Conservation (phyloP, 2,113 vertebrate genomes). For the Phyllopteryx taeniolatus region DNA sequence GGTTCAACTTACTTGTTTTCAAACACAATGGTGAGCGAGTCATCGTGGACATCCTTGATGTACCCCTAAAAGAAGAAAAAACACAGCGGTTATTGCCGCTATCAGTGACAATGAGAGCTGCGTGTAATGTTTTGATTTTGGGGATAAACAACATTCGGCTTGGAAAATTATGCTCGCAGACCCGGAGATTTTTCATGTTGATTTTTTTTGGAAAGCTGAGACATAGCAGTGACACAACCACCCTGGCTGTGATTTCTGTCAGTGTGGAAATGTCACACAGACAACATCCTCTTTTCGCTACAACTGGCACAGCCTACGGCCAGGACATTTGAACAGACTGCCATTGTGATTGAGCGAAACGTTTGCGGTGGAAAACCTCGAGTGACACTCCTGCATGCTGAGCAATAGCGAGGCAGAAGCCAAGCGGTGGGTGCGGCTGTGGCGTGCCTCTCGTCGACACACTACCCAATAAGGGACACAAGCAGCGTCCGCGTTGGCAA, state of each 20-base stretch:
- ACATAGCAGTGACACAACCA: conserved; percentile 45
- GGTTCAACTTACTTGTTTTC: conserved; percentile 87
- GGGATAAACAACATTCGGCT: conserved; percentile 36
- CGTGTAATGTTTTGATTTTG: background rate
- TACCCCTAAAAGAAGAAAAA: conserved; percentile 76
- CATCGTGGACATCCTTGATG: conserved; percentile 91
- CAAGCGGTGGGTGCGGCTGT: conserved; percentile 26
- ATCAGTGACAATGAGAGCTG: background rate
- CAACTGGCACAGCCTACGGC: background rate
- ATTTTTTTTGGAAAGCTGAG: conserved; percentile 32
- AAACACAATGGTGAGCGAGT: conserved; percentile 89
- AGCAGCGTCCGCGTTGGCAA: background rate
- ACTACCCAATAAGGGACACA: conserved; percentile 62
- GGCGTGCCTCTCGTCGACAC: conserved; percentile 36
- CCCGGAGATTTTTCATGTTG: background rate
- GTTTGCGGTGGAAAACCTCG: conserved; percentile 17
- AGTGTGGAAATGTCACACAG: conserved; percentile 24
- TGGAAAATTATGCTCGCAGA: conserved; percentile 17
- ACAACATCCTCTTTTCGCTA: conserved; percentile 7
- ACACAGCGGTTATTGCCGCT: conserved; percentile 15
- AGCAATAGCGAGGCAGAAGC: conserved; percentile 1
- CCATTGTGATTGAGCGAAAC: conserved; percentile 1
- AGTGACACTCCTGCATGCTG: background rate
- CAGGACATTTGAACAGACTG: background rate
- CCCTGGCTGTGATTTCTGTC: conserved; percentile 45